Evolutionary conservation across 2,113 vertebrate genomes (phyloP).

Genomic region (Dasyprocta punctata): DNA sequence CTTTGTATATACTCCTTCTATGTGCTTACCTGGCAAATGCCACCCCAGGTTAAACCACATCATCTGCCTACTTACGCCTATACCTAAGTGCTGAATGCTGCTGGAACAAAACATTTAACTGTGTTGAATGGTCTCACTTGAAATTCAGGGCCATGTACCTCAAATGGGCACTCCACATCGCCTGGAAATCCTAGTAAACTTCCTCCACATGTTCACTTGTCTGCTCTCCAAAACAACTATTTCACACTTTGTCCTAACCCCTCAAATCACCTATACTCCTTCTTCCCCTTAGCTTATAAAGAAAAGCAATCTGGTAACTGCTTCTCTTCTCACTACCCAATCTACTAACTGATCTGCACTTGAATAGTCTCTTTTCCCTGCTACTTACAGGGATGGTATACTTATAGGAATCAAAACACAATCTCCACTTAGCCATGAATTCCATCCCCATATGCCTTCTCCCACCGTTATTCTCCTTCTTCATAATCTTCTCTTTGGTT

Average conservation of each 20-base stretch:
- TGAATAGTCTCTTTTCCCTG: background rate
- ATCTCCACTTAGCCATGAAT: background rate
- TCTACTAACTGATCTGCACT: background rate
- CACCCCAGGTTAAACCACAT: background rate
- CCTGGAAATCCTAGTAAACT: constrained; percentile 19
- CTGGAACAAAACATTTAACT: background rate
- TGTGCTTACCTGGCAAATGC: background rate
- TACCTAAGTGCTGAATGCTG: background rate
- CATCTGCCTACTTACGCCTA: background rate
- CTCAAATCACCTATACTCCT: background rate
- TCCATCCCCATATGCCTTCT: background rate
- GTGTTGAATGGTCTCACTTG: background rate
- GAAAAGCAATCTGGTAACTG: background rate
- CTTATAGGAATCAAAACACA: background rate
- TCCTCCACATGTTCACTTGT: background rate
- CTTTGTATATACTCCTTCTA: background rate
- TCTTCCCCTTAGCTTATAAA: background rate
- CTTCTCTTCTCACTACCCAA: background rate
- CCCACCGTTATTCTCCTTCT: background rate
- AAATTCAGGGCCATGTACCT: constrained; percentile 29
- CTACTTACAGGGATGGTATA: background rate
- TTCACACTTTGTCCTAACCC: constrained; percentile 1
- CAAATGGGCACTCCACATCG: background rate
- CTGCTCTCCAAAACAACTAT: constrained; percentile 6
- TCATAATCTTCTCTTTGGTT: background rate